Base-by-base conservation (phyloP, 2,113 vertebrate genomes). In the Plecturocebus donacophilus region DNA sequence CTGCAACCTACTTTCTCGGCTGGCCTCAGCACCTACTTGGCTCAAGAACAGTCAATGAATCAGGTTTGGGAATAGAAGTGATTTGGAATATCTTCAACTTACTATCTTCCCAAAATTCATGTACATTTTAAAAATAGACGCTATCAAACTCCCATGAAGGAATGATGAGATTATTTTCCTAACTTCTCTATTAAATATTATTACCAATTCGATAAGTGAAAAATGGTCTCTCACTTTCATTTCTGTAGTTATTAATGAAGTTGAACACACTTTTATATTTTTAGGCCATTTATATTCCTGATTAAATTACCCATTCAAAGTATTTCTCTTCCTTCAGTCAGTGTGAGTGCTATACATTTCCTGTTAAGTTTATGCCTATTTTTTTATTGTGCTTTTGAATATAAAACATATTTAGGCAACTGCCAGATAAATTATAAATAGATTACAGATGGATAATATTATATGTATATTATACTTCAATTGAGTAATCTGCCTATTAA, bases 231-330 rank as follows among this genome's bases (percentile, higher is more conserved):
- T 97, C 49, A 16, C 87, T 94, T 95, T 96, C 45, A 95, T 82
- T 95, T 86, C 79, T 87, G 4, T 95, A 83, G 49, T 92, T 96
- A 94, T 89, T n/a, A 91, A 19, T 85, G n/a, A 94, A 91, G 17
- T 88, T 45, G 30, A 88, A 82, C 76, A 80, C 92, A 86, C 45
- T 85, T 94, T 93, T 84, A 84, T 94, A 54, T 95, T 93, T 91
- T 91, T 81, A 93, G 42, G 49, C 6, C 32, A 54, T 95, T 95
- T 96, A 47, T 92, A 42, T 94, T 80, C 66, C 64, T 64, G 42
- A 54, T 85, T 83, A 64, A 95, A 79, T 90, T 76, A 81, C 14
- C 91, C 42, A 47, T 73, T 82, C 54, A 70, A 76, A 30, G 8
- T 92, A 84, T 96, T 94, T 90, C 30, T 77, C 56, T 96, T 16